Conservation (phyloP, 2,113 vertebrate genomes). For the Rhodinocichla rosea region DNA sequence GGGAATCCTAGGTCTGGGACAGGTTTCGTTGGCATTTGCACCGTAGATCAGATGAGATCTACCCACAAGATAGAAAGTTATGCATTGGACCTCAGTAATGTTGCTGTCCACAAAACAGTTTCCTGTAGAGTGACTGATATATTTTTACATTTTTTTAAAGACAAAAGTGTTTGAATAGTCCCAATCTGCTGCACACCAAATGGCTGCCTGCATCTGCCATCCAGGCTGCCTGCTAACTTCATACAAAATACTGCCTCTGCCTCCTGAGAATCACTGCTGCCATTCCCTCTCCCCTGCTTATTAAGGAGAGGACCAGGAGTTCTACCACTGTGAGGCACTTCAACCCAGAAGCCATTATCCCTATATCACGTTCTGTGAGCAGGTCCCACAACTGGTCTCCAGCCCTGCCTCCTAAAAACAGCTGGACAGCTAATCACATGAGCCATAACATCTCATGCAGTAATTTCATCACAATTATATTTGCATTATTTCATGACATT, state of each 20-base stretch:
- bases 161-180: background rate
- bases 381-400: background rate
- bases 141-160: background rate
- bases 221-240: background rate
- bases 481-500: background rate
- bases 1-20: background rate
- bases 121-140: background rate
- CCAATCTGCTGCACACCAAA: background rate
- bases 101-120: background rate
- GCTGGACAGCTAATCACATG: background rate
- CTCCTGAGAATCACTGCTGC: background rate
- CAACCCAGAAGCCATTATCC: background rate
- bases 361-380: accelerated
- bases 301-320: background rate
- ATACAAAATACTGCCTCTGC: background rate
- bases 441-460: background rate
- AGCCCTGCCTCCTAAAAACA: background rate
- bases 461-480: background rate
- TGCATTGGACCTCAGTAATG: background rate
- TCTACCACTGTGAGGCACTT: background rate
- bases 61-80: background rate
- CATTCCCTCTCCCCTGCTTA: accelerated
- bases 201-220: accelerated
- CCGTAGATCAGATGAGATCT: background rate
- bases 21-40: background rate